Percentiles rank a stretch among this genome's conserved stretches.
Conservation (phyloP, 1,140 invertebrate species). For the Triops longicaudatus region DNA sequence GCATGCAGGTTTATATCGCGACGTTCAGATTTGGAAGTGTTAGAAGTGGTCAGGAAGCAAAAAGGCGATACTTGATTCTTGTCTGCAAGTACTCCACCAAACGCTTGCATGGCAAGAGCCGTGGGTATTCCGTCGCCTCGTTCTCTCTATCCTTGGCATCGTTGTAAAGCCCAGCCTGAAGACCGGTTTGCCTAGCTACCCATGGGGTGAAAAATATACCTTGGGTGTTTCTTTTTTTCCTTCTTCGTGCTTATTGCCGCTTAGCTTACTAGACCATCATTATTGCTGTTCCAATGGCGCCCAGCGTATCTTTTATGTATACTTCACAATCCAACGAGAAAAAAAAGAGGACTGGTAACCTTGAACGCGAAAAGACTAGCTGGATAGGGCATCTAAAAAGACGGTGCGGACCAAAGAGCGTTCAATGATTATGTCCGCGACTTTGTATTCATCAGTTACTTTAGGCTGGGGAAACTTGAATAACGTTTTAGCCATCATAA, state of each 20-base stretch:
- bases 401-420: background rate
- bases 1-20: too few species aligned
- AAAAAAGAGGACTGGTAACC: background rate
- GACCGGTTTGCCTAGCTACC: background rate
- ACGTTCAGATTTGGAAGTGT: background rate
- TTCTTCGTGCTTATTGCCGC: constrained; percentile 2
- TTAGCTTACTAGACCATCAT: constrained; percentile 12
- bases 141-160: background rate
- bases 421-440: background rate
- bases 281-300: constrained; percentile 14
- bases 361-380: background rate
- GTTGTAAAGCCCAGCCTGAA: background rate
- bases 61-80: background rate
- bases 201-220: background rate
- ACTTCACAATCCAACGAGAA: background rate
- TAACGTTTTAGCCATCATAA: background rate
- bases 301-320: background rate
- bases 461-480: background rate
- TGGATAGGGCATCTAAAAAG: background rate
- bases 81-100: background rate
- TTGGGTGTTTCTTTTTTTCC: background rate
- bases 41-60: background rate
- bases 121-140: background rate
- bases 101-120: background rate
- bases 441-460: background rate